Conservation (phyloP, 2,113 vertebrate genomes). For the Helogale parvula region DNA sequence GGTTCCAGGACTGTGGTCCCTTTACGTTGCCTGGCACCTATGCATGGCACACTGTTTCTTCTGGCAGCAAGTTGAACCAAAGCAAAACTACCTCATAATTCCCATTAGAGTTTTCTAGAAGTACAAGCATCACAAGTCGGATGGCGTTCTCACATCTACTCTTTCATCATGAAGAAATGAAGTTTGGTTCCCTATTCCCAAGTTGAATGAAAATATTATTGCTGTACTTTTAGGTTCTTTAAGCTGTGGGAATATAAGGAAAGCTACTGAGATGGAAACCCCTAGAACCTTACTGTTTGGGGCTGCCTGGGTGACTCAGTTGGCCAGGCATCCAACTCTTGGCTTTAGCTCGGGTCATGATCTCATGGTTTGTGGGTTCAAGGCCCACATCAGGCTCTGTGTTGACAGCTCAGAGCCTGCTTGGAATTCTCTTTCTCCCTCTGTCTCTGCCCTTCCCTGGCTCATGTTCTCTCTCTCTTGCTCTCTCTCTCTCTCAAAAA, state of each 20-base stretch:
- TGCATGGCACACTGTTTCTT: background rate
- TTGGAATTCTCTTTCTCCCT: too few relatives aligned
- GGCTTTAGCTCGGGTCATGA: too few relatives aligned
- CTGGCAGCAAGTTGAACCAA: background rate
- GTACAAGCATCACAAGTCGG: constrained; percentile 48
- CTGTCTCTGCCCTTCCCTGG: too few relatives aligned
- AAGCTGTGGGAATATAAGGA: background rate
- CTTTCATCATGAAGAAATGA: constrained; percentile 50
- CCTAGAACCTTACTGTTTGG: background rate
- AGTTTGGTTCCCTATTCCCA: constrained; percentile 48
- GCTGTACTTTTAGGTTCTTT: background rate
- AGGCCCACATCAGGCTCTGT: too few relatives aligned
- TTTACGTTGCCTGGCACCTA: background rate
- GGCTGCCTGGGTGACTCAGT: too few relatives aligned
- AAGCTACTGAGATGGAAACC: background rate
- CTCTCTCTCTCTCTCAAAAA: too few relatives aligned
- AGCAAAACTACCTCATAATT: constrained; percentile 70
- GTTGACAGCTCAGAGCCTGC: too few relatives aligned
- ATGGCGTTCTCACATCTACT: constrained; percentile 55
- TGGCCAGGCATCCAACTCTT: too few relatives aligned
- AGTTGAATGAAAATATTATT: background rate
- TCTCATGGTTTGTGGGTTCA: too few relatives aligned
- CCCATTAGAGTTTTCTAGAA: constrained; percentile 65
- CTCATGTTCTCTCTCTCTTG: too few relatives aligned
- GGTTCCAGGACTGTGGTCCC: background rate